Evolutionary conservation across 2,113 vertebrate genomes (phyloP), one percentile per base, ranked within the genome.

Genomic region (Sitta europaea): DNA sequence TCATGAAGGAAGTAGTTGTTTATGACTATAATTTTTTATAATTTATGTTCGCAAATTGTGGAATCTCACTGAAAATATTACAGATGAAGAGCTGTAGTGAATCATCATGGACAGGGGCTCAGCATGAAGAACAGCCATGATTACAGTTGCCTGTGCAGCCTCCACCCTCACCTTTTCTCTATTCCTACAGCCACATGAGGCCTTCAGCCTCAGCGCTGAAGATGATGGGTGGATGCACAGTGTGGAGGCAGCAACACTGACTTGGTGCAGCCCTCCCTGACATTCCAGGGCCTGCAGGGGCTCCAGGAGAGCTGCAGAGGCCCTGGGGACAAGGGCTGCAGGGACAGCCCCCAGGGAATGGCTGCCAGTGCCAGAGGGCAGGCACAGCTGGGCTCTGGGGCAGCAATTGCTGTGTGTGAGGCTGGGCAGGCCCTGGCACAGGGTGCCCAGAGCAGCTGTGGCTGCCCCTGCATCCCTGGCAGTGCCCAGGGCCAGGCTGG

Each of bases 331-430:
- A 67, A 45, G 68, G 45, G 10, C 0, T 6, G 23, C 1, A 88
- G 38, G 28, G 66, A 15, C 42, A 65, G 75, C 0, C 57, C 3
- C 1, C 25, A 42, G 59, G 68, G 1, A 58, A 66, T 59, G 68
- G 33, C 53, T 88, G 11, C 33, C 59, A 58, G 0, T 7, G 76
- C 28, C 59, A 66, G 51, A 88, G 59, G 59, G 59, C 76, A 88
- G 59, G 28, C 2, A 0, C 1, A 2, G 38, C 0, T 81, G 59
- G 61, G 38, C 7, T 28, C 0, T n/a, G 28, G 76, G 51, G 27
- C 5, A 80, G 76, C 8, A 65, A 73, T 80, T 88, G 0, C 1
- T 66, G 25, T 0, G 7, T 63, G 75, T 1, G 50, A 87, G 67
- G 51, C 36, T 43, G 67, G 51, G 5, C 1, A 81, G 59, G 43